Evolutionary conservation across 1,140 invertebrate genomes (phyloP).

Genomic region (Spodoptera frugiperda): DNA sequence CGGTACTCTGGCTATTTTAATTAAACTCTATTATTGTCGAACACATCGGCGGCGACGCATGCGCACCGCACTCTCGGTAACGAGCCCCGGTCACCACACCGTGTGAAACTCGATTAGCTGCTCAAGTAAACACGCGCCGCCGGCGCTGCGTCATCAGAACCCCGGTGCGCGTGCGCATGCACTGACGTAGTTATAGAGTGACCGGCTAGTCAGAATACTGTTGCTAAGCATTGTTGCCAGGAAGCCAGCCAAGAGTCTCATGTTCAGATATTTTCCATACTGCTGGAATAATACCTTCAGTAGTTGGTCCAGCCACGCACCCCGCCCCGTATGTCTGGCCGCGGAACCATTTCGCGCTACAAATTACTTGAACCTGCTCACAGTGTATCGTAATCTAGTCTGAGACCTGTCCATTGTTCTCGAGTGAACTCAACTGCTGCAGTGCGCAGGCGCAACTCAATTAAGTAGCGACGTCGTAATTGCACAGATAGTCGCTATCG

Average conservation of each 20-base stretch:
- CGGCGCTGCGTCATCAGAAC: neutral
- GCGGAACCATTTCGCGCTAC: neutral
- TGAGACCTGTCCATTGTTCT: slow-evolving; percentile 41
- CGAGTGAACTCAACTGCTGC: slow-evolving; percentile 5
- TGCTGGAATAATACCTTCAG: no score
- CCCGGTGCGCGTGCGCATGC: neutral
- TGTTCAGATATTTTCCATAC: no score
- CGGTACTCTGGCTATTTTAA: slow-evolving; percentile 15
- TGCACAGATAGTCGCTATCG: slow-evolving; percentile 62
- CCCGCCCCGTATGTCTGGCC: no score
- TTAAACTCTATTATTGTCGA: slow-evolving; percentile 42
- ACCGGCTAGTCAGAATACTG: no score
- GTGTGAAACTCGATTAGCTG: slow-evolving; percentile 13
- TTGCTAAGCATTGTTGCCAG: no score
- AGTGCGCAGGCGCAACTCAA: slow-evolving; percentile 44
- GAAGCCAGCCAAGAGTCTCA: no score
- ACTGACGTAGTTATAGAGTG: no score
- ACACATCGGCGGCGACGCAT: neutral
- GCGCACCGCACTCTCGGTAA: slow-evolving; percentile 1
- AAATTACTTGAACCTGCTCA: slow-evolving; percentile 27
- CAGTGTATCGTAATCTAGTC: slow-evolving; percentile 27
- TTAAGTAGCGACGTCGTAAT: slow-evolving; percentile 69
- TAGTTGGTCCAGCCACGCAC: no score
- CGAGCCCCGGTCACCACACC: slow-evolving; percentile 5
- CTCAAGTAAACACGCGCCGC: neutral